These are phyloP conservation scores for Percopsis omiscomaycus DNA, from an alignment of 2,797 vertebrate species.

Conservation along the genomic window DNA sequence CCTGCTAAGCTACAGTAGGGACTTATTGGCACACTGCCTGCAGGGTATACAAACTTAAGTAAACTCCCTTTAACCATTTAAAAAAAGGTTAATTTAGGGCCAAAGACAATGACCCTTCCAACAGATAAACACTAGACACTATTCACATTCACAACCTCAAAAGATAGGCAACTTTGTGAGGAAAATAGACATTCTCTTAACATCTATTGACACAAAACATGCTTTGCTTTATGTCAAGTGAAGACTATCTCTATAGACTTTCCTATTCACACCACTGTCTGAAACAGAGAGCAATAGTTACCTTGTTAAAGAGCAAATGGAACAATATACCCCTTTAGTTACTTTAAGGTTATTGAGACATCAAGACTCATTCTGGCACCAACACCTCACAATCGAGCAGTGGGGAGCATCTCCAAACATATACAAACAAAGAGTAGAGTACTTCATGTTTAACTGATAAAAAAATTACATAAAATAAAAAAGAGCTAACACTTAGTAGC, in stretches of 20 bases:
- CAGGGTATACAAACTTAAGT: slow-evolving; percentile 32
- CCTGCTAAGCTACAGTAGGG: slow-evolving; percentile 31
- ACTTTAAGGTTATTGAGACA: slow-evolving; percentile 27
- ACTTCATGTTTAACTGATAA: background rate
- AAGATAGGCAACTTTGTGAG: slow-evolving; percentile 18
- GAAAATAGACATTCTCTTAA: slow-evolving; percentile 39
- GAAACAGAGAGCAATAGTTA: slow-evolving; percentile 1
- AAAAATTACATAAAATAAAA: background rate
- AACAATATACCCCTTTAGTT: slow-evolving; percentile 37
- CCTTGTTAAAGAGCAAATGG: slow-evolving; percentile 8
- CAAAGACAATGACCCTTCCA: slow-evolving; percentile 16
- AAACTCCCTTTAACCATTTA: background rate
- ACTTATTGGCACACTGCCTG: slow-evolving; percentile 37
- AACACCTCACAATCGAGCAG: slow-evolving; percentile 17
- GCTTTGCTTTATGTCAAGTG: slow-evolving; percentile 27
- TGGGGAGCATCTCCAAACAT: slow-evolving; percentile 14
- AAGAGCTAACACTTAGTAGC: background rate
- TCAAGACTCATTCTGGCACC: background rate
- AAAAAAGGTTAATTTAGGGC: slow-evolving; percentile 33
- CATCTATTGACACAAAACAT: slow-evolving; percentile 13
- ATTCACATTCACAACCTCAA: slow-evolving; percentile 33
- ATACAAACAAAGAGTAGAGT: slow-evolving; percentile 2
- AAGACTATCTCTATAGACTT: slow-evolving; percentile 10
- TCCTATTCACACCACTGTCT: background rate
- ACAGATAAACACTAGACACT: slow-evolving; percentile 27